A percentile compares a stretch with the other conserved stretches of the same genome.
Evolutionary conservation across 2,113 vertebrate genomes (phyloP).

Genomic region (Mugil cephalus): DNA sequence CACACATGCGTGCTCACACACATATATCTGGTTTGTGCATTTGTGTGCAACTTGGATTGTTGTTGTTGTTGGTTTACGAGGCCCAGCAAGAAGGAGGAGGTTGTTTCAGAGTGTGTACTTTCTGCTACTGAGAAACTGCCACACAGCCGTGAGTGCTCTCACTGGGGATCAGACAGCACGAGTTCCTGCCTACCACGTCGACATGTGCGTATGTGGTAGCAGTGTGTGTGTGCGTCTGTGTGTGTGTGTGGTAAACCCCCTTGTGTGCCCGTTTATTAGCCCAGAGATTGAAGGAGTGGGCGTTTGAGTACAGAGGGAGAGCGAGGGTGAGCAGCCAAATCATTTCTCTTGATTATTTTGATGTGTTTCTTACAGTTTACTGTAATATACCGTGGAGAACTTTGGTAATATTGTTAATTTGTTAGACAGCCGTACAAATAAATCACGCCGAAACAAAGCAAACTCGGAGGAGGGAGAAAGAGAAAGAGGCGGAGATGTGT

Average conservation of each 20-base stretch:
- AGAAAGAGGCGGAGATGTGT: not conserved
- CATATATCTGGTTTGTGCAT: constrained; percentile 20
- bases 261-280: constrained; percentile 58
- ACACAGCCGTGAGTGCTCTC: constrained; percentile 42
- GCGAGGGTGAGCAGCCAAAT: constrained; percentile 22
- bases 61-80: constrained; percentile 27
- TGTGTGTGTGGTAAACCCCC: constrained; percentile 37
- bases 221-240: constrained; percentile 19
- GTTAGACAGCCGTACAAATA: constrained; percentile 40
- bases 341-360: constrained; percentile 63
- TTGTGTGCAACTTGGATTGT: constrained; percentile 4
- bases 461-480: not conserved
- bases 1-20: constrained; percentile 34
- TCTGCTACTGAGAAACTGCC: constrained; percentile 22
- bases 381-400: constrained; percentile 48
- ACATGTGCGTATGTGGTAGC: constrained; percentile 5
- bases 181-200: constrained; percentile 49
- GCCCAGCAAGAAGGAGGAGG: constrained; percentile 4
- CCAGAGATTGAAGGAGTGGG: constrained; percentile 59
- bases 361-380: constrained; percentile 53
- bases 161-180: constrained; percentile 41
- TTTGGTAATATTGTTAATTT: constrained; percentile 57
- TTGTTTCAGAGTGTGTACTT: constrained; percentile 26
- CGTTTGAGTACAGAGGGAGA: constrained; percentile 23
- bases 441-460: constrained; percentile 25